Percentiles rank a stretch among this genome's conserved stretches.
phyloP scores from a whole-genome alignment of 1,140 invertebrate species.

The Eumeta japonica region DNA sequence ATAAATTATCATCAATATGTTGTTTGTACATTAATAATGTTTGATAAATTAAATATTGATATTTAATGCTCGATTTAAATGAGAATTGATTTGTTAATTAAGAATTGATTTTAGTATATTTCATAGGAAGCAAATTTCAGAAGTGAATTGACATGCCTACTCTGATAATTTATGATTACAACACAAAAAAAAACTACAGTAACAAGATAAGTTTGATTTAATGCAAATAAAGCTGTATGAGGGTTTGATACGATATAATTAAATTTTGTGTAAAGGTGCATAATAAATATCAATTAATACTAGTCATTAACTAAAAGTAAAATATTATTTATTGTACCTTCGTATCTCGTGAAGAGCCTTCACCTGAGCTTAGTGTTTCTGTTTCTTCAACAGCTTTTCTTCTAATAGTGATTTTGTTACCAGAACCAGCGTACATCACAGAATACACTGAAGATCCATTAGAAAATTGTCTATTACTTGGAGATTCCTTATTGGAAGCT shows the following conservation, averaged over 20 bases:
- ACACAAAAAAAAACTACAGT: no score
- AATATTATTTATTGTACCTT: conserved; percentile 24
- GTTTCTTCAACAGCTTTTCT: conserved; percentile 66
- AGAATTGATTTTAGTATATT: no score
- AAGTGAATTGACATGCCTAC: no score
- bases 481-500: conserved; percentile 37
- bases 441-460: conserved; percentile 75
- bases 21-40: no score
- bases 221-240: not conserved
- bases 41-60: no score
- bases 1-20: no score
- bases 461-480: conserved; percentile 60
- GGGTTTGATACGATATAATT: not conserved
- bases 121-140: no score
- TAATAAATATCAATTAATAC: conserved; percentile 6
- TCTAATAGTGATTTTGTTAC: conserved; percentile 81
- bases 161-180: no score
- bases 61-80: no score
- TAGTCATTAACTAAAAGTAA: conserved; percentile 5
- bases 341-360: conserved; percentile 28
- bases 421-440: conserved; percentile 74
- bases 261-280: not conserved
- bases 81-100: no score
- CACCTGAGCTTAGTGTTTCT: conserved; percentile 24
- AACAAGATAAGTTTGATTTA: no score